A percentile compares a stretch with the other conserved stretches of the same genome.
These are phyloP conservation scores for Megalopta genalis DNA, from an alignment of 1,140 invertebrate species.

Conservation along the genomic window DNA sequence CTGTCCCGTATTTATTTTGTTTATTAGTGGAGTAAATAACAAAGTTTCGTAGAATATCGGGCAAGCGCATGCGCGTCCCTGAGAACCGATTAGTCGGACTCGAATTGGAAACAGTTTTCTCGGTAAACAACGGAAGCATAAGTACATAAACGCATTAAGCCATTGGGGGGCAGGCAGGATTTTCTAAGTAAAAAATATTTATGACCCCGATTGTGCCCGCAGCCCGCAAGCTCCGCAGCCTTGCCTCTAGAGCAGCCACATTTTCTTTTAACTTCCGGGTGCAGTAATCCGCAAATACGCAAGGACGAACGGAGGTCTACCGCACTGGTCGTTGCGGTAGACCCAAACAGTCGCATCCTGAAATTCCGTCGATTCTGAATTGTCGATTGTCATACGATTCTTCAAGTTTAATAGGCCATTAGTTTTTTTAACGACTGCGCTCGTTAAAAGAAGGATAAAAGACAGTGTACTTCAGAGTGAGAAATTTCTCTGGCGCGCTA, in stretches of 20 bases:
- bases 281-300: constrained; percentile 8
- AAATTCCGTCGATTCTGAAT: background rate
- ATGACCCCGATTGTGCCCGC: background rate
- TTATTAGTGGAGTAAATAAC: too few species aligned
- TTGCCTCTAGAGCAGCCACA: constrained; percentile 11
- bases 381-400: too few species aligned
- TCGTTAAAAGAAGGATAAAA: too few species aligned
- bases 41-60: too few species aligned
- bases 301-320: constrained; percentile 56
- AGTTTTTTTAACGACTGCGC: too few species aligned
- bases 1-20: too few species aligned
- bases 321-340: constrained; percentile 65
- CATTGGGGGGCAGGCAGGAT: background rate
- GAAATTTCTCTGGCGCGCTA: too few species aligned
- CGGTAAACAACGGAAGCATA: background rate
- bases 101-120: background rate
- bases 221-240: constrained; percentile 3
- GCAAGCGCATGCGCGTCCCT: background rate
- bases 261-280: constrained; percentile 13
- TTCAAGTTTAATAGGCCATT: too few species aligned
- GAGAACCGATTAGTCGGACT: background rate
- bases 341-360: constrained; percentile 21
- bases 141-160: constrained; percentile 29
- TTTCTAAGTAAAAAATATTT: background rate
- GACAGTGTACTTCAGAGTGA: too few species aligned